Conservation (phyloP, 2,113 vertebrate genomes). For the Hippocampus guttulatus region DNA sequence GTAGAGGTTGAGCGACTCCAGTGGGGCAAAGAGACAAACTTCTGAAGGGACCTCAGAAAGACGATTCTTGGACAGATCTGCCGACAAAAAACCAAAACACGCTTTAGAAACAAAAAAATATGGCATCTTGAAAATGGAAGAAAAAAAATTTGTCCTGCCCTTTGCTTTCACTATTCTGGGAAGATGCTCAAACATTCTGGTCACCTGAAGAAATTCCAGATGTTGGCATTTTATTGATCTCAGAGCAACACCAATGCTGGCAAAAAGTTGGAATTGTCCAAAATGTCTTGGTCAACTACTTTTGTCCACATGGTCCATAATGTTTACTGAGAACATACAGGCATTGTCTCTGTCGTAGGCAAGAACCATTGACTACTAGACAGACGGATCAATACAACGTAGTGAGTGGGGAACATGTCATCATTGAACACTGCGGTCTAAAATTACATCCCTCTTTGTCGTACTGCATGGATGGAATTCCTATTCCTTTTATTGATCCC, state of each 20-base stretch:
- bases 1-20: conserved; percentile 95
- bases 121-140: not conserved
- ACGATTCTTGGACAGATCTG: conserved; percentile 97
- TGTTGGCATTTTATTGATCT: too few species aligned
- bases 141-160: too few species aligned
- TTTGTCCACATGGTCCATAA: not conserved
- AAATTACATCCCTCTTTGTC: conserved; percentile 39
- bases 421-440: conserved; percentile 30
- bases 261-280: too few species aligned
- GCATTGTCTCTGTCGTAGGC: conserved; percentile 8
- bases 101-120: not conserved
- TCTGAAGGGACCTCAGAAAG: conserved; percentile 93
- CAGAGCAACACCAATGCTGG: too few species aligned
- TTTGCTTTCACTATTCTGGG: not conserved
- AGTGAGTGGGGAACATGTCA: conserved; percentile 6
- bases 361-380: conserved; percentile 1
- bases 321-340: not conserved
- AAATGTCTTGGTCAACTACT: not conserved
- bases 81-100: conserved; percentile 1
- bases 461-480: conserved; percentile 15
- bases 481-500: conserved; percentile 26
- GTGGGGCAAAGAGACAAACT: conserved; percentile 89
- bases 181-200: too few species aligned
- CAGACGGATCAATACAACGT: conserved; percentile 41
- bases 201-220: too few species aligned